Conservation (phyloP, 2,797 vertebrate genomes). For the Glossophaga mutica region DNA sequence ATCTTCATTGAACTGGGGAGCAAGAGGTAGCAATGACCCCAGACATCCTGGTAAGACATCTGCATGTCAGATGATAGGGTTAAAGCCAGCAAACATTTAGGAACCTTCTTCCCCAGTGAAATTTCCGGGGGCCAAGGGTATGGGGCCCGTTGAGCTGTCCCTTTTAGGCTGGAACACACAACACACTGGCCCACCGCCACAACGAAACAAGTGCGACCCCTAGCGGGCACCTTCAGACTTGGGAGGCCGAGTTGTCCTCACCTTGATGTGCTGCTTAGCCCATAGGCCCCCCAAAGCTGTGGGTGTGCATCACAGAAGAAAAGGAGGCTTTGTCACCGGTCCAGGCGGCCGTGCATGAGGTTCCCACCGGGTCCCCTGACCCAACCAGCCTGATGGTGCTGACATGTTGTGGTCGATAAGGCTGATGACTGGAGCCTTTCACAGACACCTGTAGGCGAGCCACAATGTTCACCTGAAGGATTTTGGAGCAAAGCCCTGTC, state of each 20-base stretch:
- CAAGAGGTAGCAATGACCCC: background rate
- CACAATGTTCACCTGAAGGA: background rate
- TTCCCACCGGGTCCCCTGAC: background rate
- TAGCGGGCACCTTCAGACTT: background rate
- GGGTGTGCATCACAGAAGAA: background rate
- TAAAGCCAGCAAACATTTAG: no score
- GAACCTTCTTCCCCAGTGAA: background rate
- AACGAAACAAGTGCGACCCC: background rate
- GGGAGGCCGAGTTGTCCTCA: background rate
- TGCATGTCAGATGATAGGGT: background rate
- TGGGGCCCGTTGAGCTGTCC: no score
- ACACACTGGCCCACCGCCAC: no score
- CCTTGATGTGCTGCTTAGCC: background rate
- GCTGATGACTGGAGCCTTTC: background rate
- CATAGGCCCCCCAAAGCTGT: background rate
- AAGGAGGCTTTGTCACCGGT: background rate
- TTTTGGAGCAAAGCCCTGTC: background rate
- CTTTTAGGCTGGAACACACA: background rate
- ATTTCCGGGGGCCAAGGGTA: accelerated
- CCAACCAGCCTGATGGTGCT: background rate
- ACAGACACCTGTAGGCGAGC: background rate
- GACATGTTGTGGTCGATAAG: background rate
- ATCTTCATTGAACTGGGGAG: background rate
- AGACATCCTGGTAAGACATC: background rate
- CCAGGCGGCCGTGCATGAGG: background rate